Evolutionary conservation across 2,888 invertebrate species (phyloP), one percentile per base, ranked within the genome.

Genomic region (Phengaris alcon): DNA sequence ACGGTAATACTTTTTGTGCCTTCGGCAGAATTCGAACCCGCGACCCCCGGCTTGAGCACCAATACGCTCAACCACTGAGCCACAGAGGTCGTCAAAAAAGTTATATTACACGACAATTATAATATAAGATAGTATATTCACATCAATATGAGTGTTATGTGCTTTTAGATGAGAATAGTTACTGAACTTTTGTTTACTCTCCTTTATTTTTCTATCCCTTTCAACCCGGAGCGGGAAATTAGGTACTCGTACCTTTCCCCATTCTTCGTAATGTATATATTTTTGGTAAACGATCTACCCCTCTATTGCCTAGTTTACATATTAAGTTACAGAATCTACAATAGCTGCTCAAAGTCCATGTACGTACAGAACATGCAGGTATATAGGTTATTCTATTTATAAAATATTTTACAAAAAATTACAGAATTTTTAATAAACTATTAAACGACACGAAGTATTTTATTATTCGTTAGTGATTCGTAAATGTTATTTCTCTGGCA

Each of bases 401-500:
- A 12, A 64, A 64, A 22, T 64, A 12, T 64, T 22, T 12, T 12
- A 9, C 9, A 59, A 59, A 59, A 59, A 5, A 5, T 64, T 64
- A 35, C 59, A 22, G 59, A 35, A 22, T 64, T 64, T 68, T n/a
- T 68, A 46, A 68, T 68, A 68, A 46, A 64, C 35, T 12, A 4
- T 52, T 22, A 15, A 59, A 44, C n/a, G 15, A 69, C 6, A 2
- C 12, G 46, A 13, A 48, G 7, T 68, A n/a, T 48, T 69, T 48
- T 69, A n/a, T 46, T 22, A 15, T 69, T 13, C 69, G 69, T 48
- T 59, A 2, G 15, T 48, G 46, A 48, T 69, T n/a, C 15, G 15
- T 48, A 69, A 69, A 68, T 68, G 46, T 13, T 68, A 13, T 68
- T 68, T 69, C 10, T 69, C 69, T 69, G 69, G 69, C 69, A 69